These are phyloP conservation scores for Orchestes rusci DNA, from an alignment of 2,888 invertebrate species.

Conservation along the genomic window DNA sequence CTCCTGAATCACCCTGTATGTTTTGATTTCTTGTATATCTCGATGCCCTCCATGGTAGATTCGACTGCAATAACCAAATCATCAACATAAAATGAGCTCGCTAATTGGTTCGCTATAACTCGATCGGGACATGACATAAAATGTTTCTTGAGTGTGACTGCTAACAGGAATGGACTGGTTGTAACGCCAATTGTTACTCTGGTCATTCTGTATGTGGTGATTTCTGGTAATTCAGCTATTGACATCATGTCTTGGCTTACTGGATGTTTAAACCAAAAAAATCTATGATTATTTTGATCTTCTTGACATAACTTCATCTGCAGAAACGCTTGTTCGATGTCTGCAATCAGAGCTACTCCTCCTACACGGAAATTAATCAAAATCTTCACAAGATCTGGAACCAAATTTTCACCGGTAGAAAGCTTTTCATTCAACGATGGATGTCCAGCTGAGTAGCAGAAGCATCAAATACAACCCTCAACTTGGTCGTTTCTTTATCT, in stretches of 20 bases:
- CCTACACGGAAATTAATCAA: background rate
- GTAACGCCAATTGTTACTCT: background rate
- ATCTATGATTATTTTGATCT: background rate
- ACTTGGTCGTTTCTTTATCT: too few species aligned
- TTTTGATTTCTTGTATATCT: background rate
- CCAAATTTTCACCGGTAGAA: too few species aligned
- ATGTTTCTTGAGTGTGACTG: background rate
- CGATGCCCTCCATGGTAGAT: background rate
- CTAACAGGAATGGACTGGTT: background rate
- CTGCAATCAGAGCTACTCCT: background rate
- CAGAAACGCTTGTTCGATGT: background rate
- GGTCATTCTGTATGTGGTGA: background rate
- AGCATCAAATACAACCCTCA: too few species aligned
- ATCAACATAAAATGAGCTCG: background rate
- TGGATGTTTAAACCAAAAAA: background rate
- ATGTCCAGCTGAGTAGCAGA: too few species aligned
- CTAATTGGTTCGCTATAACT: background rate
- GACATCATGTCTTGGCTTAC: background rate
- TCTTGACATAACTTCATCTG: background rate
- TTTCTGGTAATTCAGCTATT: background rate
- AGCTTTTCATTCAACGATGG: too few species aligned
- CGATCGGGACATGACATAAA: background rate
- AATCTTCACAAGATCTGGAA: background rate
- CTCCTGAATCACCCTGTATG: too few species aligned
- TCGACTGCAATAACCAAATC: background rate